Conservation (phyloP, 2,113 vertebrate genomes). For the Fulmarus glacialis region DNA sequence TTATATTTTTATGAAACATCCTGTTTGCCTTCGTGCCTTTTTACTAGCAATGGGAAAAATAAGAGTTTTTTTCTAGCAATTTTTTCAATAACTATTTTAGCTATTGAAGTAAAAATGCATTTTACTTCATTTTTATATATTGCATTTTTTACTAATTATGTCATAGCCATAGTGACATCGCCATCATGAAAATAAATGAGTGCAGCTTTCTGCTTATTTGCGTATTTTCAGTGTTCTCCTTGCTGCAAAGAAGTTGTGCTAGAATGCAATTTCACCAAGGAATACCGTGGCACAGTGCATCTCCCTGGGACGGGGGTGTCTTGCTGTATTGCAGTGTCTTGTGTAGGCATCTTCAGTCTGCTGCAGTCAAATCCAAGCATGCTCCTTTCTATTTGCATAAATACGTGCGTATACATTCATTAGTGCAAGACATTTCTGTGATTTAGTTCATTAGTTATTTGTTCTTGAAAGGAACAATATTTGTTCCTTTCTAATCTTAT, state of each 20-base stretch:
- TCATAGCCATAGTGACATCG: not conserved
- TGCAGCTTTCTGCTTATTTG: not conserved
- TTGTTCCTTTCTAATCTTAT: not conserved
- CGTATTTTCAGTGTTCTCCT: not conserved
- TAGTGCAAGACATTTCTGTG: not conserved
- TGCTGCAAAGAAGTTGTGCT: not conserved
- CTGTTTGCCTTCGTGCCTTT: not conserved
- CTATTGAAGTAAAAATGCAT: not conserved
- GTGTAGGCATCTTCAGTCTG: not conserved
- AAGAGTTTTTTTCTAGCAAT: not conserved
- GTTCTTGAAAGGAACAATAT: not conserved
- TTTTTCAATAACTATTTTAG: not conserved
- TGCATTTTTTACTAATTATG: not conserved
- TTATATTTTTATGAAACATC: not conserved
- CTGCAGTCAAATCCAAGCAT: not conserved
- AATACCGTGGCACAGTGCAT: rapidly evolving
- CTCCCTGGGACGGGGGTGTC: not conserved
- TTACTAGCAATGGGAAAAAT: not conserved
- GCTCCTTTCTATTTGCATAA: not conserved
- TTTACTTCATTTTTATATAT: not conserved
- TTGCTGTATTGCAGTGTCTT: not conserved
- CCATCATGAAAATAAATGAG: not conserved
- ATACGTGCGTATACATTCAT: rapidly evolving
- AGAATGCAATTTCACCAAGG: not conserved
- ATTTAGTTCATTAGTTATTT: not conserved